phyloP scores from a whole-genome alignment of 2,113 vertebrate genomes.

The Podarcis raffonei region DNA sequence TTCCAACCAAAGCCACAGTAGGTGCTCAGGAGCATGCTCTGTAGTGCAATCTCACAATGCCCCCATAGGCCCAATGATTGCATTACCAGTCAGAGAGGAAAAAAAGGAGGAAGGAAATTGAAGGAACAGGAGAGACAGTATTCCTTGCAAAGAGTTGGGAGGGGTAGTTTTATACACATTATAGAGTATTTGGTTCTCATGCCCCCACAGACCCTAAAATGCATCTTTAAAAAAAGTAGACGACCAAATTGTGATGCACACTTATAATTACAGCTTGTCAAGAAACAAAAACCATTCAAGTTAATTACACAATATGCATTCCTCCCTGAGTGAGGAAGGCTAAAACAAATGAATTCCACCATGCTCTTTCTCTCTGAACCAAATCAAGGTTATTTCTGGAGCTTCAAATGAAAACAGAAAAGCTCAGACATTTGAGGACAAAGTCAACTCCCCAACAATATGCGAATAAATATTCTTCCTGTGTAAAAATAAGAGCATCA shows the following conservation, averaged over 20 bases:
- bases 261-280: not conserved
- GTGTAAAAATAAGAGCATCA: not conserved
- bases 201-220: too few species aligned
- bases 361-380: conserved; percentile 13
- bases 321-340: conserved; percentile 27
- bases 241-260: too few species aligned
- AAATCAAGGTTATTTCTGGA: conserved; percentile 1
- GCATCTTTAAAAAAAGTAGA: too few species aligned
- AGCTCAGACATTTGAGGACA: conserved; percentile 30
- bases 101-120: conserved; percentile 7
- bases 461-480: conserved; percentile 52
- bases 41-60: conserved; percentile 30
- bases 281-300: not conserved
- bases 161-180: not conserved
- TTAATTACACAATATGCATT: conserved; percentile 49
- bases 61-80: not conserved
- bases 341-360: not conserved
- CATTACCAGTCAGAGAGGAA: not conserved
- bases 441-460: conserved; percentile 42
- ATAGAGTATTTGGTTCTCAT: conserved; percentile 5
- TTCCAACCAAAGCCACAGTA: not conserved
- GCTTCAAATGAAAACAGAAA: conserved; percentile 29
- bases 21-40: conserved; percentile 59
- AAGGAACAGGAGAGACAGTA: not conserved
- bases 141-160: rapidly evolving